These are phyloP conservation scores for Sebastes vulpes DNA, from an alignment of 2,797 vertebrate genomes.

Conservation along the genomic window DNA sequence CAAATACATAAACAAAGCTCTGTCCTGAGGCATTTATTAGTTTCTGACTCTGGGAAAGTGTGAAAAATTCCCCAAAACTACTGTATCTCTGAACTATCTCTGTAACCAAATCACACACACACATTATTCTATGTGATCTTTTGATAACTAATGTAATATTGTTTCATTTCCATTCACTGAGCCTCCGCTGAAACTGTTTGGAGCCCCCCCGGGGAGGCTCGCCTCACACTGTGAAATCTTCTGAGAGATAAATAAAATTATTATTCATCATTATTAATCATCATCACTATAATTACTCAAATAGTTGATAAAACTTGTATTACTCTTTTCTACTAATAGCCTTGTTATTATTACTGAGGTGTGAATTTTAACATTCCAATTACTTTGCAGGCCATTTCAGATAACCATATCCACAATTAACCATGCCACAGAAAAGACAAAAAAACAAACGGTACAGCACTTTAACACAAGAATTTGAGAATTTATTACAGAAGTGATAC, in stretches of 20 bases:
- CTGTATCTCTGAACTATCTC: neutral
- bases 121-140: too few species aligned
- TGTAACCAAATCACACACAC: neutral
- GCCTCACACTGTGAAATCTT: too few species aligned
- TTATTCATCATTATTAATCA: too few species aligned
- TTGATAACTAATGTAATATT: too few species aligned
- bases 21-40: neutral
- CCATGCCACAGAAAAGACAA: neutral
- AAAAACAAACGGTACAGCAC: neutral
- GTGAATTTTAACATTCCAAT: neutral
- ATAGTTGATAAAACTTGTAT: neutral
- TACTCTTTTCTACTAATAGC: neutral
- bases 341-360: neutral
- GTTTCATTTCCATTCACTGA: too few species aligned
- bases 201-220: too few species aligned
- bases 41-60: neutral
- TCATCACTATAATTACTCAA: neutral
- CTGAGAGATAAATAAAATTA: neutral
- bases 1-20: neutral
- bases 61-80: neutral
- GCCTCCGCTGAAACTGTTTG: too few species aligned
- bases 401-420: neutral
- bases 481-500: slow-evolving; percentile 1
- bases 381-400: neutral
- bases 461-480: slow-evolving; percentile 32